phyloP scores from a whole-genome alignment of 2,113 vertebrate species.

The Columba livia region DNA sequence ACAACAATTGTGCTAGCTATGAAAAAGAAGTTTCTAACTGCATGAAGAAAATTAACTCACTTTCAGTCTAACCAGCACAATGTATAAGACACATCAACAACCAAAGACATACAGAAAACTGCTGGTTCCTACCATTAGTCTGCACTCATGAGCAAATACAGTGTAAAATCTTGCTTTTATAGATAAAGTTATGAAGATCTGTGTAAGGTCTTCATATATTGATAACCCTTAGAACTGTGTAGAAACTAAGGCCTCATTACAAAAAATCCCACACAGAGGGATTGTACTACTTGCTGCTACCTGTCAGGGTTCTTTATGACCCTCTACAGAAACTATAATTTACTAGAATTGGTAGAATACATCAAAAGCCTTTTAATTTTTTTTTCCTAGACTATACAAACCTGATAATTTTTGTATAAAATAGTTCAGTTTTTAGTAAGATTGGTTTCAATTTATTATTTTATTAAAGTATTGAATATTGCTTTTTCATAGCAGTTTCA shows the following conservation, averaged over 20 bases:
- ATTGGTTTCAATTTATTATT: not conserved
- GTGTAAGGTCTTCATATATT: not conserved
- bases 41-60: too few species aligned
- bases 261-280: not conserved
- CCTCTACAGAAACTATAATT: not conserved
- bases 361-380: not conserved
- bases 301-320: not conserved
- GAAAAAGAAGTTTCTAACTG: too few species aligned
- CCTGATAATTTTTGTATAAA: not conserved
- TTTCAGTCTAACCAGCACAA: too few species aligned
- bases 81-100: not conserved
- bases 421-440: not conserved
- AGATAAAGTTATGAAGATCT: not conserved
- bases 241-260: not conserved
- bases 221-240: not conserved
- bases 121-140: not conserved
- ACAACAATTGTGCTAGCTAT: too few species aligned
- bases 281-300: not conserved
- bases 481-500: not conserved
- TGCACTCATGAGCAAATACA: not conserved
- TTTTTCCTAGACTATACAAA: not conserved
- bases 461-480: not conserved
- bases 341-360: not conserved
- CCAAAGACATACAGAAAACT: not conserved
- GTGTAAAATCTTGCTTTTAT: not conserved